Evolutionary conservation across 1,140 invertebrate genomes (phyloP).

Genomic region (Macrostomum lignano): DNA sequence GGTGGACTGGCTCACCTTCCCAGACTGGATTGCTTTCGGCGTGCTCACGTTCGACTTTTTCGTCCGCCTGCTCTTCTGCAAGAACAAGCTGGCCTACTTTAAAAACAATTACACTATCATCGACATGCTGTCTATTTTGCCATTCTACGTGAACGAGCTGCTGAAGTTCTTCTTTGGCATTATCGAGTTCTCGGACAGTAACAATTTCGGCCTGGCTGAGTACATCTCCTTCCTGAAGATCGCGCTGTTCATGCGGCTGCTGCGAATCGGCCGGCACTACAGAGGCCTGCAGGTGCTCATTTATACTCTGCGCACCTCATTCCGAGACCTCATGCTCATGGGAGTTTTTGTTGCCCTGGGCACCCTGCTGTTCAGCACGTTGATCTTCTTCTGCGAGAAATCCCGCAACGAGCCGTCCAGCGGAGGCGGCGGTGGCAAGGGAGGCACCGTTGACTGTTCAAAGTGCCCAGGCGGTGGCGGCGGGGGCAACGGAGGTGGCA

Average conservation of each 20-base stretch:
- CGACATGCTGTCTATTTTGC: slow-evolving; percentile 91
- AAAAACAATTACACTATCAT: slow-evolving; percentile 99
- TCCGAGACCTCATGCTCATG: slow-evolving; percentile 91
- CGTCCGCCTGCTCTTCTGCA: slow-evolving; percentile 86
- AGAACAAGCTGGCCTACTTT: slow-evolving; percentile 88
- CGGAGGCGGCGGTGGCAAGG: too few relatives aligned
- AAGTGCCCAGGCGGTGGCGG: too few relatives aligned
- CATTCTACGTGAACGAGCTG: slow-evolving; percentile 93
- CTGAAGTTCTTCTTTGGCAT: slow-evolving; percentile 2
- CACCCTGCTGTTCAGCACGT: slow-evolving; percentile 84
- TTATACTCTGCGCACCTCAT: slow-evolving; percentile 89
- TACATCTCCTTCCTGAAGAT: slow-evolving; percentile 27
- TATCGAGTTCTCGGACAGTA: slow-evolving; percentile 55
- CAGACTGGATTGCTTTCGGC: too few relatives aligned
- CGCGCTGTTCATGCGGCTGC: slow-evolving; percentile 27
- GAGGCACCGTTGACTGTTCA: too few relatives aligned
- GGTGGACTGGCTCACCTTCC: not conserved
- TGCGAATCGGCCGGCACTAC: slow-evolving; percentile 29
- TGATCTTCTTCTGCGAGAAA: slow-evolving; percentile 94
- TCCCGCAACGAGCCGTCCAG: too few relatives aligned
- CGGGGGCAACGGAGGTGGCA: too few relatives aligned
- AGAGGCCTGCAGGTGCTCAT: slow-evolving; percentile 29
- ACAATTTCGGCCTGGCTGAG: too few relatives aligned
- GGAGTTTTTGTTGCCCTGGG: slow-evolving; percentile 95
- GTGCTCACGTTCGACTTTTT: slow-evolving; percentile 55